Conservation (phyloP, 2,797 vertebrate species). For the Pangasius larnaudii region DNA sequence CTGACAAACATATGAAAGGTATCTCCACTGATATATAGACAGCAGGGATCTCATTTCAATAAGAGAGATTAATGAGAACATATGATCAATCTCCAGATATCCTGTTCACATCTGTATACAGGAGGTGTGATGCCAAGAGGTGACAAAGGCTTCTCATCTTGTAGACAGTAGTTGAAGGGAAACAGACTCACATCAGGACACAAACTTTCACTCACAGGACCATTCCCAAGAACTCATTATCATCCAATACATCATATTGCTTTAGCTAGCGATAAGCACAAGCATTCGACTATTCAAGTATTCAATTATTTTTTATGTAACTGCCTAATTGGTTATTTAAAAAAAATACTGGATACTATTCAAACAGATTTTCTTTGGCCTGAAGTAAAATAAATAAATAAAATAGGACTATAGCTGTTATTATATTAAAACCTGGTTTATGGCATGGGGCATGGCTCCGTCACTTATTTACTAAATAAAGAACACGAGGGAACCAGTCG, state of each 20-base stretch:
- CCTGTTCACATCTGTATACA: background rate
- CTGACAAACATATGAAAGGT: slow-evolving; percentile 56
- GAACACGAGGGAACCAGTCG: background rate
- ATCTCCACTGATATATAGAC: slow-evolving; percentile 60
- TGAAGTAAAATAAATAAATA: background rate
- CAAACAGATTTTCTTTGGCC: background rate
- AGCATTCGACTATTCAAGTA: too few relatives aligned
- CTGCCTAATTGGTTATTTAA: background rate
- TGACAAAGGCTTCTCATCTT: background rate
- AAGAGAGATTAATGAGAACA: slow-evolving; percentile 37
- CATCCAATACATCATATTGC: background rate
- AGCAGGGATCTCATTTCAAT: slow-evolving; percentile 60
- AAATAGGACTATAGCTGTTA: background rate
- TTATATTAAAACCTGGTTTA: background rate
- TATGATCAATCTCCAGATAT: background rate
- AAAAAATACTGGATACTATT: background rate
- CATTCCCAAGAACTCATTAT: background rate
- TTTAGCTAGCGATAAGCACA: background rate
- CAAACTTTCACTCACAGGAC: background rate
- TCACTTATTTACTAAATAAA: background rate
- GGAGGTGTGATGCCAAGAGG: background rate
- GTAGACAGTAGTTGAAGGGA: background rate
- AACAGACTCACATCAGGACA: background rate
- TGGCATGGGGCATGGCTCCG: background rate
- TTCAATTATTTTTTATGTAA: background rate